Percentiles rank a stretch among this genome's conserved stretches.
These are phyloP conservation scores for Peromyscus attwateri DNA, from an alignment of 2,797 vertebrate species.

Conservation along the genomic window DNA sequence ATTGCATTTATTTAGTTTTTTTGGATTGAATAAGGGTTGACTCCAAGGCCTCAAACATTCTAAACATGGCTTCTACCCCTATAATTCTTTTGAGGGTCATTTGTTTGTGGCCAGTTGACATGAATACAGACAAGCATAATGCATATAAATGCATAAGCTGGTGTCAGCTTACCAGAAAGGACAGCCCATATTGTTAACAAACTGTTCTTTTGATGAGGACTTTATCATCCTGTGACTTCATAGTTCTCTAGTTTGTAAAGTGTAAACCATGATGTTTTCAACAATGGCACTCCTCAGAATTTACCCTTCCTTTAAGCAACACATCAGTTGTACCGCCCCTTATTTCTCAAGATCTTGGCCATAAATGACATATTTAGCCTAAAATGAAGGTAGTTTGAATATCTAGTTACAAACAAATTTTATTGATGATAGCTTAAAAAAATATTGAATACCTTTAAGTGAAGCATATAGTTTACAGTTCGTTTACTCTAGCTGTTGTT, in stretches of 20 bases:
- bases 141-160: neutral
- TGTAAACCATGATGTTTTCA: neutral
- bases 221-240: neutral
- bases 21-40: neutral
- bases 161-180: neutral
- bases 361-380: neutral
- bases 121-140: neutral
- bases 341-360: neutral
- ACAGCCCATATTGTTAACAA: neutral
- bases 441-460: neutral
- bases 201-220: neutral
- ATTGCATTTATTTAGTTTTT: neutral
- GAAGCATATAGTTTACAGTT: neutral
- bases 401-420: constrained; percentile 32
- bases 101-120: constrained; percentile 19
- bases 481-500: neutral
- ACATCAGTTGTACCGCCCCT: neutral
- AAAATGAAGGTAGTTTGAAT: constrained; percentile 49
- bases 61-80: neutral
- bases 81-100: neutral
- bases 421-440: constrained; percentile 41
- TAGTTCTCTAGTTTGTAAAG: neutral
- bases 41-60: neutral
- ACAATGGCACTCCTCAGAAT: neutral
- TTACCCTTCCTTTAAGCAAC: neutral